Evolutionary conservation across 1,140 invertebrate species (phyloP), one percentile per base, ranked within the genome.

Genomic region (Drosophila pseudoananassae): DNA sequence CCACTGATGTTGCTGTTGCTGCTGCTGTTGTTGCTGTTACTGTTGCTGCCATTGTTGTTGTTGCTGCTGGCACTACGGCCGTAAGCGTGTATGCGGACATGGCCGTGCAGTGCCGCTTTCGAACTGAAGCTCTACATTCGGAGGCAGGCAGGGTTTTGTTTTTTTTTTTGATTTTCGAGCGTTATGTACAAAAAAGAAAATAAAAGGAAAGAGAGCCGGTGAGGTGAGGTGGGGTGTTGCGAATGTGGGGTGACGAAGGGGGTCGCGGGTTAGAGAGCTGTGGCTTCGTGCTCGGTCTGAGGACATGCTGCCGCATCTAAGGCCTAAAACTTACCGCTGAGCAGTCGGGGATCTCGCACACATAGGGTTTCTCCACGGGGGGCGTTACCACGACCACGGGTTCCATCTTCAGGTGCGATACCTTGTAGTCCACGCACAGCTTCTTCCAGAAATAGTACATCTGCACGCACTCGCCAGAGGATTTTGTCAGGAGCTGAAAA

Each of bases 381-480:
- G 81, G 72, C 3, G 70, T 63, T 15, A 52, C 72, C 1, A 64
- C 72, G 3, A 61, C 51, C 45, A 79, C 84, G 5, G 83, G 79
- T 45, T 88, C 83, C 75, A 83, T 81, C 56, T 90, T 91, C 10
- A 92, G 45, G 52, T 92, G 89, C 7, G 90, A 87, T 4, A 90
- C 88, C 74, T 94, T 95, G 40, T 88, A 88, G 90, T 98, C 96
- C 55, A 96, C 95, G 77, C 97, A 98, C 12, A 98, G 94, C 92
- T 98, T 98, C 93, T 99, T 99, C 98, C 98, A 99, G 78, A 99
- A 94, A 92, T 99, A 99, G 92, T 99, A 99, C 93, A 99, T 99
- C 93, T 98, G 97, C 78, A 99, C 94, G 93, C 98, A 99, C 89
- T 99, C 97, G 90, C 97, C 98, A 4, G 96, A 95, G 47, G 96